Evolutionary conservation across 92 coral and sea anemone genomes (phyloP).

Genomic region (Epizoanthus rinbou): DNA sequence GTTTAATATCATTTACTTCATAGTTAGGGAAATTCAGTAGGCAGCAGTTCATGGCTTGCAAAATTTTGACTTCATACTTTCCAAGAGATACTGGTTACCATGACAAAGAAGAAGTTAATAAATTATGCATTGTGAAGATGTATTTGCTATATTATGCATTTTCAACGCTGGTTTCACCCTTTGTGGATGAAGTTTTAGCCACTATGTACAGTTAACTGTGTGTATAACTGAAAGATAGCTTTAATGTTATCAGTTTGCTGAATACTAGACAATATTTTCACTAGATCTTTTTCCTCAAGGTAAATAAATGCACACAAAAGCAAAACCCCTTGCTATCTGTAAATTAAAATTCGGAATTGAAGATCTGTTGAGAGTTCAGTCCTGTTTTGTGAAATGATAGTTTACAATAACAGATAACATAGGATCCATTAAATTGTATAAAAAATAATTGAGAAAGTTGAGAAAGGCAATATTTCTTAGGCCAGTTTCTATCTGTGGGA

Average conservation of each 20-base stretch:
- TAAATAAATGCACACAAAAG: not conserved
- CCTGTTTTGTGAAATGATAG: conserved; percentile 4
- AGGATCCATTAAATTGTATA: conserved; percentile 5
- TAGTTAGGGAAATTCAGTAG: conserved; percentile 3
- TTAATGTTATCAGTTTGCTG: not conserved
- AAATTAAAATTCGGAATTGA: conserved; percentile 33
- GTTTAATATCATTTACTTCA: not conserved
- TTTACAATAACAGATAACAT: not conserved
- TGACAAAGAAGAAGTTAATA: conserved; percentile 28
- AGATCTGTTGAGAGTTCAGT: conserved; percentile 13
- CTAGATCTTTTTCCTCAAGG: not conserved
- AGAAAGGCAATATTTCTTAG: not conserved
- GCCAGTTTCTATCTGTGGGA: conserved; percentile 3
- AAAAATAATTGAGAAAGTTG: not conserved
- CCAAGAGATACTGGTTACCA: conserved; percentile 38
- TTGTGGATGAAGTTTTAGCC: conserved; percentile 4
- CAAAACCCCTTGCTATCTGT: conserved; percentile 2
- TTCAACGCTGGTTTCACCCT: not conserved
- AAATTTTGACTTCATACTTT: conserved; percentile 31
- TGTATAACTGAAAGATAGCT: not conserved
- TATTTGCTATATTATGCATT: conserved; percentile 4
- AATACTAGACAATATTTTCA: not conserved
- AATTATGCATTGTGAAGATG: conserved; percentile 32
- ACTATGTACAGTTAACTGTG: not conserved
- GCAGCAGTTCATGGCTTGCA: not conserved